Evolutionary conservation across 2,888 invertebrate species (phyloP), one percentile per base, ranked within the genome.

Genomic region (Troides oblongomaculatus): DNA sequence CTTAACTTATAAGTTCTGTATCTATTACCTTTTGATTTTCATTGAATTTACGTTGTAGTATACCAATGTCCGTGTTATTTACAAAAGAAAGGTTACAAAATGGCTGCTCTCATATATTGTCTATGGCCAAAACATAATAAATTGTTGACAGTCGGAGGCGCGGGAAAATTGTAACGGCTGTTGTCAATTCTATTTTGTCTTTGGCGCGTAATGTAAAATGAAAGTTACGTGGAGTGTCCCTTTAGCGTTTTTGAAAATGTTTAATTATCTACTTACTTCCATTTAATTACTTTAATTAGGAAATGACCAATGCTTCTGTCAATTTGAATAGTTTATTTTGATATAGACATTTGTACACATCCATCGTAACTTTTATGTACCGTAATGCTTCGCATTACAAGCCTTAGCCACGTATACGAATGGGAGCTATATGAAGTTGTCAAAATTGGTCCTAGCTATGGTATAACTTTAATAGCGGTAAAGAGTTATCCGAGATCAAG

Each of bases 351-450:
- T 69, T 64, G 61, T 65, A 74, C 74, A 76, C 77, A 76, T 82
- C 82, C 86, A 77, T 79, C 77, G 75, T 77, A 83, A 87, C 82
- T 50, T 66, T 65, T 62, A 82, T 83, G 82, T 83, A 80, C 82
- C 79, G 92, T 90, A 89, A 91, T 92, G 89, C 86, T 69, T 69
- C 72, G 86, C 88, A 90, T 92, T 90, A 86, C 92, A 91, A 93
- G 94, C 95, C 95, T 95, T 95, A 94, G 93, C 93, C 93, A 94
- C 94, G 95, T 95, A 95, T 95, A 95, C 95, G 95, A 94, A 84
- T 80, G 87, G 84, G 80, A 83, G 86, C 91, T 85, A 85, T 81
- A 81, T 81, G 80, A 84, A 39, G 84, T 76, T 81, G 84, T 85
- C 84, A 82, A 78, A 85, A 85, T 83, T 84, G 86, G 85, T 85